These are phyloP conservation scores for Gyrodactylus salaris DNA, from an alignment of 1,140 invertebrate genomes.

Conservation along the genomic window DNA sequence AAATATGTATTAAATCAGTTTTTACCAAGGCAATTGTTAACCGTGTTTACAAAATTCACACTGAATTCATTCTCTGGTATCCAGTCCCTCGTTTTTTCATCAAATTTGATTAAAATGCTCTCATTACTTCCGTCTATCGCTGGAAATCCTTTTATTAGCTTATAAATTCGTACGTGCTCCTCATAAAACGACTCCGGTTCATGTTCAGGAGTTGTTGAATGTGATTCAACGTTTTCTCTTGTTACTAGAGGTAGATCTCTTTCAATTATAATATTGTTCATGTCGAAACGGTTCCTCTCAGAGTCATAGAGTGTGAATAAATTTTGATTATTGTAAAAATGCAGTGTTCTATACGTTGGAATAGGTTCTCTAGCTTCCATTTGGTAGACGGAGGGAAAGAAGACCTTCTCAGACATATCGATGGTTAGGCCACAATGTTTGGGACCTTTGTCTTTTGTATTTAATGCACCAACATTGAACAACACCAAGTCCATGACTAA, in stretches of 20 bases:
- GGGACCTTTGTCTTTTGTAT: background rate
- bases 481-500: background rate
- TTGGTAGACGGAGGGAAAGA: background rate
- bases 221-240: background rate
- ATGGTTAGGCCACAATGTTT: background rate
- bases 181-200: background rate
- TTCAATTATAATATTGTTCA: too few relatives aligned
- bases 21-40: too few relatives aligned
- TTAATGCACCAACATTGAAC: background rate
- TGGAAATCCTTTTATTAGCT: too few relatives aligned
- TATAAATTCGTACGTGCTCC: too few relatives aligned
- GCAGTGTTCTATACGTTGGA: background rate
- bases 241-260: background rate
- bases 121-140: too few relatives aligned
- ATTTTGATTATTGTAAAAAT: background rate
- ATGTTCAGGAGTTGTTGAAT: background rate
- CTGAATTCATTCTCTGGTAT: too few relatives aligned
- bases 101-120: too few relatives aligned
- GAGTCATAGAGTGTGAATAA: background rate
- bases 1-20: too few relatives aligned
- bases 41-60: too few relatives aligned
- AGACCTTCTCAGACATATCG: background rate
- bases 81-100: too few relatives aligned
- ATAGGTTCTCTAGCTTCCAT: background rate
- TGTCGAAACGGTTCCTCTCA: background rate